phyloP scores from a whole-genome alignment of 2,888 invertebrate species.

The Ferrisia virgata region DNA sequence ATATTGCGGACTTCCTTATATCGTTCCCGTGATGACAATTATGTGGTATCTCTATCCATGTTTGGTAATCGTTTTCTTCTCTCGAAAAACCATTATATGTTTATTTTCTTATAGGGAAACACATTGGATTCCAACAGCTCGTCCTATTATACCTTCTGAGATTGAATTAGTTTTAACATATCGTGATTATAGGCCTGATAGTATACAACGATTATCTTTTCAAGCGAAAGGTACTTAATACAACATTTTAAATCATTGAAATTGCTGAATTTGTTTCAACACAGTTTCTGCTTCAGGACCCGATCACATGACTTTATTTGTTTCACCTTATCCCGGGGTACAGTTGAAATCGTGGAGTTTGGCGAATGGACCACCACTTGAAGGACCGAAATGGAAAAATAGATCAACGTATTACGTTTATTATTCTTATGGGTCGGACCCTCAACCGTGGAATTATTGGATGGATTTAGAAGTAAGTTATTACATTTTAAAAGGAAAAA shows the following conservation, averaged over 20 bases:
- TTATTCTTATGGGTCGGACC: conserved; percentile 63
- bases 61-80: conserved; percentile 1
- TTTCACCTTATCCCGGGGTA: conserved; percentile 62
- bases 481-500: background rate
- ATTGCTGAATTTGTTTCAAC: background rate
- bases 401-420: conserved; percentile 67
- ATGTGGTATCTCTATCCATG: conserved; percentile 56
- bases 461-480: conserved; percentile 59
- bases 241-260: conserved; percentile 2
- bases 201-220: conserved; percentile 56
- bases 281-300: conserved; percentile 57
- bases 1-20: conserved; percentile 78
- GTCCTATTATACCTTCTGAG: conserved; percentile 57
- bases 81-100: background rate
- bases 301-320: conserved; percentile 64
- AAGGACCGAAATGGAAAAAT: conserved; percentile 59
- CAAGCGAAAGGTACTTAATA: conserved; percentile 56
- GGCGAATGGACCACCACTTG: conserved; percentile 58
- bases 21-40: conserved; percentile 69
- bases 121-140: conserved; percentile 61
- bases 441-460: conserved; percentile 60
- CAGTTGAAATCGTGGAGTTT: conserved; percentile 61
- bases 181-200: conserved; percentile 53
- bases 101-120: conserved; percentile 55
- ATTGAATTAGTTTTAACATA: conserved; percentile 56